Percentiles rank a stretch among this genome's conserved stretches.
Conservation (phyloP, 1,140 invertebrate species). For the Polypedilum vanderplanki region DNA sequence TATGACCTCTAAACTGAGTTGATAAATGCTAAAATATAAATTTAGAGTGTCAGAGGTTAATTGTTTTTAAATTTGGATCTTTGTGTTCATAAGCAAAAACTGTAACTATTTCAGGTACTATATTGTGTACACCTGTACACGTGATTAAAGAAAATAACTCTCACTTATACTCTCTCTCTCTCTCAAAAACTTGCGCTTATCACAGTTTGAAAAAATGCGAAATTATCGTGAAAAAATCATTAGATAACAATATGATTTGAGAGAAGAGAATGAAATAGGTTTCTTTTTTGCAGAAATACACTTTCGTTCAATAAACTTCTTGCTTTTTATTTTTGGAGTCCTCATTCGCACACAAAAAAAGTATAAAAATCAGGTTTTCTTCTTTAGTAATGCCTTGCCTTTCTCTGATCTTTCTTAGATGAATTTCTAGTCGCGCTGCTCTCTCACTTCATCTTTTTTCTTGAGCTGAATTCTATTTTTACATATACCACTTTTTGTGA, state of each 20-base stretch:
- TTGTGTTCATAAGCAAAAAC: too few relatives aligned
- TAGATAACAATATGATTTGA: neutral
- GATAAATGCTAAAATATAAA: too few relatives aligned
- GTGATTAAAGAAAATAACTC: too few relatives aligned
- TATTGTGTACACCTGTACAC: too few relatives aligned
- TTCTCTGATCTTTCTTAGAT: conserved; percentile 18
- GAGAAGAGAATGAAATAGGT: neutral
- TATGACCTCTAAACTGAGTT: too few relatives aligned
- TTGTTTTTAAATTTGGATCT: too few relatives aligned
- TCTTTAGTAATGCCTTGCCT: neutral
- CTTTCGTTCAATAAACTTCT: conserved; percentile 7
- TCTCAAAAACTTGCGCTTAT: too few relatives aligned
- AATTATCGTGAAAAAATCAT: neutral
- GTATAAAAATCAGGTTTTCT: conserved; percentile 7
- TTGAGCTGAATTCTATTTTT: conserved; percentile 19
- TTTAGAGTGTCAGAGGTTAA: too few relatives aligned
- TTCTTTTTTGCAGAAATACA: conserved; percentile 15
- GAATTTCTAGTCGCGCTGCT: neutral
- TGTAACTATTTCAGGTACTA: too few relatives aligned
- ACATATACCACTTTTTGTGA: conserved; percentile 3
- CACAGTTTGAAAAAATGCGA: too few relatives aligned
- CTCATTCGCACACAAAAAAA: neutral
- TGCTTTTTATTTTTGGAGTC: conserved; percentile 6
- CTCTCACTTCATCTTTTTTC: conserved; percentile 10
- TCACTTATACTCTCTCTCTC: too few relatives aligned